phyloP scores from a whole-genome alignment of 1,140 invertebrate genomes.

The Atta colombica region DNA sequence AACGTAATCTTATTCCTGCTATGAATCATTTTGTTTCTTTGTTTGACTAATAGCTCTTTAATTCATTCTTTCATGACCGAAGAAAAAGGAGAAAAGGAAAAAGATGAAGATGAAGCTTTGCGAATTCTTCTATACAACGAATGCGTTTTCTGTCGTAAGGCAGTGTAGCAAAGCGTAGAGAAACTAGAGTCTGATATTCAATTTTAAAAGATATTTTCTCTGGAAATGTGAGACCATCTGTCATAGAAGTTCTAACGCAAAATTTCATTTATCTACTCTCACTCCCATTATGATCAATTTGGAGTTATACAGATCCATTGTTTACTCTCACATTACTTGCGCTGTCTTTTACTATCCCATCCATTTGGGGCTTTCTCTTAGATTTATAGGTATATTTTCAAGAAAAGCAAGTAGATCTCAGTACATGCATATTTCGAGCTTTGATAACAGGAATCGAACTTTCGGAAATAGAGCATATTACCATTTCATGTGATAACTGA shows the following conservation, averaged over 20 bases:
- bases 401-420: slow-evolving; percentile 33
- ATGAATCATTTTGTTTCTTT: slow-evolving; percentile 43
- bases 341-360: slow-evolving; percentile 35
- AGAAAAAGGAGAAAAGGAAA: background rate
- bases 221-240: slow-evolving; percentile 47
- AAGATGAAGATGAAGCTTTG: background rate
- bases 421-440: slow-evolving; percentile 10
- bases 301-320: slow-evolving; percentile 48
- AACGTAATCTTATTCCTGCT: background rate
- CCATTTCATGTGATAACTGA: slow-evolving; percentile 59
- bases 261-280: slow-evolving; percentile 57
- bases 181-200: slow-evolving; percentile 49
- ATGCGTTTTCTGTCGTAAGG: slow-evolving; percentile 33
- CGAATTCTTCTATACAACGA: slow-evolving; percentile 36
- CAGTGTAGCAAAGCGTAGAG: slow-evolving; percentile 20
- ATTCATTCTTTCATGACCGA: slow-evolving; percentile 42
- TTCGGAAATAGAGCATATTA: slow-evolving; percentile 56
- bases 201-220: slow-evolving; percentile 60
- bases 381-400: slow-evolving; percentile 51
- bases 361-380: slow-evolving; percentile 17
- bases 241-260: slow-evolving; percentile 54
- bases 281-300: slow-evolving; percentile 61
- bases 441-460: slow-evolving; percentile 57
- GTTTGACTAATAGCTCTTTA: slow-evolving; percentile 50
- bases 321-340: slow-evolving; percentile 51